These are phyloP conservation scores for Melanostoma scalare DNA, from an alignment of 2,888 invertebrate genomes.

Conservation along the genomic window DNA sequence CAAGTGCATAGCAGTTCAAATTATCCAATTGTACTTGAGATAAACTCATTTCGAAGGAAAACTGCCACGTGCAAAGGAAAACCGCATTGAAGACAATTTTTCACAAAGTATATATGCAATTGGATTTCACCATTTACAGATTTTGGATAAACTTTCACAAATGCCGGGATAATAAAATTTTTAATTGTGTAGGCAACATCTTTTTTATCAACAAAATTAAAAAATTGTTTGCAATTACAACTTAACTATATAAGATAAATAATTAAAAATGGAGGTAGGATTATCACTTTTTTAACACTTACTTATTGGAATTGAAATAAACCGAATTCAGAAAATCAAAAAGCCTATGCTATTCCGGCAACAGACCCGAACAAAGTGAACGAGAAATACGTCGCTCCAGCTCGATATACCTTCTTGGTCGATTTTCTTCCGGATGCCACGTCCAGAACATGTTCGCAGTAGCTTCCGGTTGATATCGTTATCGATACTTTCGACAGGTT, in stretches of 20 bases:
- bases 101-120: not conserved
- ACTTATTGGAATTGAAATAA: conserved; percentile 74
- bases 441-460: conserved; percentile 70
- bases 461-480: conserved; percentile 71
- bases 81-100: conserved; percentile 36
- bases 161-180: conserved; percentile 58
- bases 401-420: conserved; percentile 76
- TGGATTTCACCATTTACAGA: conserved; percentile 31
- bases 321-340: conserved; percentile 80
- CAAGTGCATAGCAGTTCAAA: conserved; percentile 24
- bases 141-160: conserved; percentile 38
- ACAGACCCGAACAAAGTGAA: conserved; percentile 88
- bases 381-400: conserved; percentile 83
- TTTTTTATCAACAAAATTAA: conserved; percentile 25
- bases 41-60: conserved; percentile 24
- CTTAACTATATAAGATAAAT: conserved; percentile 21
- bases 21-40: conserved; percentile 35
- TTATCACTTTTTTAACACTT: conserved; percentile 58
- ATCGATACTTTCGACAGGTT: not conserved
- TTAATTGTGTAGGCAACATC: conserved; percentile 51
- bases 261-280: conserved; percentile 29
- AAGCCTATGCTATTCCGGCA: conserved; percentile 85
- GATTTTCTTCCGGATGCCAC: conserved; percentile 73
- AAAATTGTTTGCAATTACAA: conserved; percentile 70
- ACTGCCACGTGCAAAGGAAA: conserved; percentile 63